These are phyloP conservation scores for Mastacembelus armatus DNA, from an alignment of 2,797 vertebrate species.

Conservation along the genomic window DNA sequence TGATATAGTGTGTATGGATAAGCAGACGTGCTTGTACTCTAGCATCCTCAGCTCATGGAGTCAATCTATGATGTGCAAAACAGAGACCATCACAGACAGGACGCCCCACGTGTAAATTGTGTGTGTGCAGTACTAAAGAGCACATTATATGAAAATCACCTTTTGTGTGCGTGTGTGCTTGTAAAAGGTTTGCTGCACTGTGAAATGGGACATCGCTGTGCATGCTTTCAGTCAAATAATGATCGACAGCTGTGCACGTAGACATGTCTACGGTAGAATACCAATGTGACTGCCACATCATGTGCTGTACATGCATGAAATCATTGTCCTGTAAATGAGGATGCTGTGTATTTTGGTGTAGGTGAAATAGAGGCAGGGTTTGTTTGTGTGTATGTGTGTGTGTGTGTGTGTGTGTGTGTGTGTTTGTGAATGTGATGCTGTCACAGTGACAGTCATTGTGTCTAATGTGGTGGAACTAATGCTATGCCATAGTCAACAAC, in stretches of 20 bases:
- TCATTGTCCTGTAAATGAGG: constrained; percentile 63
- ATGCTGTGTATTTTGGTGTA: constrained; percentile 41
- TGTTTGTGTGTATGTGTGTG: not conserved
- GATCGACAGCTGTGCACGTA: constrained; percentile 19
- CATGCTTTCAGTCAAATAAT: constrained; percentile 19
- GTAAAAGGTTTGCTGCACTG: constrained; percentile 40
- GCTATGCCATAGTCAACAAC: constrained; percentile 76
- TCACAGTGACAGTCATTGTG: constrained; percentile 78
- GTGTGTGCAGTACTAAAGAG: not conserved
- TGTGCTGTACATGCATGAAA: constrained; percentile 41
- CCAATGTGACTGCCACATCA: constrained; percentile 39
- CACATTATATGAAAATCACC: constrained; percentile 12
- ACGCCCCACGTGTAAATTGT: not conserved
- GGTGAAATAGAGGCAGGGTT: no score
- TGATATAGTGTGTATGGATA: not conserved
- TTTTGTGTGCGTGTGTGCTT: constrained; percentile 7
- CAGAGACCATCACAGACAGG: constrained; percentile 23
- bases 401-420: constrained; percentile 1
- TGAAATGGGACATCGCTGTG: constrained; percentile 14
- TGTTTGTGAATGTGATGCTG: constrained; percentile 66
- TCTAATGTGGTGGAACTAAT: constrained; percentile 82
- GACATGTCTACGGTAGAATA: constrained; percentile 27
- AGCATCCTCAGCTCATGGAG: constrained; percentile 25
- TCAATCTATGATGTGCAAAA: constrained; percentile 29
- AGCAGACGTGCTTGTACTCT: constrained; percentile 38